Base-by-base conservation (phyloP, 2,113 vertebrate genomes). In the Albula goreensis region DNA sequence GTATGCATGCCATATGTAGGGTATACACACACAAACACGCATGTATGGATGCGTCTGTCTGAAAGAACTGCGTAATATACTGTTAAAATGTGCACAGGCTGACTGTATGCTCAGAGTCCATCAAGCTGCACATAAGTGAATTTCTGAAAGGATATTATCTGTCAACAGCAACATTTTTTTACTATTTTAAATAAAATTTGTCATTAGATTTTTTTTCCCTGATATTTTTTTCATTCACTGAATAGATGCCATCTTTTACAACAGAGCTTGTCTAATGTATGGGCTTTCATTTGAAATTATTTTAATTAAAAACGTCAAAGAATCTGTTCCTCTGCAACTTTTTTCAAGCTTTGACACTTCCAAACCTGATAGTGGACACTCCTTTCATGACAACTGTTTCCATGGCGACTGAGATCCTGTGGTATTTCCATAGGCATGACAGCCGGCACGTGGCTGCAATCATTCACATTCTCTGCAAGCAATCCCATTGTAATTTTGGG, bases 401-500 rank as follows among this genome's bases (percentile, higher is more conserved):
- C 63, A 17, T 22, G 2, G 63, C n/a, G 63, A 70, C 63, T n/a
- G 17, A n/a, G 19, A 70, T 70, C n/a, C 63, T n/a, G 22, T 70
- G 63, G 63, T 22, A 70, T 17, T 70, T 70, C 63, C 63, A 70
- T 22, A 70, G 63, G 63, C 63, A 17, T 17, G 17, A n/a, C 63
- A n/a, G 63, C 63, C 22, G 85, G 85, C 84, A 57, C 84, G 85
- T 86, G 79, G 60, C 74, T 78, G 0, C 86, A 79, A 85, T 91
- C 88, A 87, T 89, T 88, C 85, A 87, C 80, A 81, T 80, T 85
- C 87, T 86, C 86, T 80, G n/a, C 31, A 77, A 66, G 70, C 22
- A 81, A 57, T 85, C 88, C 87, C 87, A 91, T 89, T 93, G 92
- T 93, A 91, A 92, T 95, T 89, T 92, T 93, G 86, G 74, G 93